Percentiles rank a stretch among this genome's conserved stretches.
Evolutionary conservation across 2,113 vertebrate genomes (phyloP).

Genomic region (Elaphurus davidianus): DNA sequence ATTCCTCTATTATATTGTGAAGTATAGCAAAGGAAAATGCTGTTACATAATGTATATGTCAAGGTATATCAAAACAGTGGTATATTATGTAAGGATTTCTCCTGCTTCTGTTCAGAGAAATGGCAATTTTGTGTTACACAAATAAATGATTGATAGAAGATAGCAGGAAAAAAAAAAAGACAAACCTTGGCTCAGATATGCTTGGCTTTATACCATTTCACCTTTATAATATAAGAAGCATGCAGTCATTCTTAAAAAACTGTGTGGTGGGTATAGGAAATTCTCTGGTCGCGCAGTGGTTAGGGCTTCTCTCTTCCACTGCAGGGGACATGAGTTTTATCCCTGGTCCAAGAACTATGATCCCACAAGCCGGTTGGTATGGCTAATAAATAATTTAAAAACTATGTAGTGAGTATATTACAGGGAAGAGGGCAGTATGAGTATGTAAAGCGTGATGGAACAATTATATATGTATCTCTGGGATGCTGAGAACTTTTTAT

Average conservation of each 20-base stretch:
- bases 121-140: conserved; percentile 37
- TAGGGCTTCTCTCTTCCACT: background rate
- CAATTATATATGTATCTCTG: background rate
- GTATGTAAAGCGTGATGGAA: background rate
- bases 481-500: background rate
- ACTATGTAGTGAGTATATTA: background rate
- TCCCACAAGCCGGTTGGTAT: background rate
- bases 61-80: conserved; percentile 40
- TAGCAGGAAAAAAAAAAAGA: background rate
- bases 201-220: background rate
- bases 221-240: background rate
- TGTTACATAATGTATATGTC: conserved; percentile 47
- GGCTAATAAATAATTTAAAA: background rate
- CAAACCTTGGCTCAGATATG: background rate
- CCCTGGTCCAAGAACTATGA: background rate
- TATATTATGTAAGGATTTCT: conserved; percentile 31
- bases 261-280: background rate
- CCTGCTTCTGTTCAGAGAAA: conserved; percentile 38
- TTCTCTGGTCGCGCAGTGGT: fast-evolving
- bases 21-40: conserved; percentile 40
- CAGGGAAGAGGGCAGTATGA: too few relatives aligned
- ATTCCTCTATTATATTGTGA: conserved; percentile 15
- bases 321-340: background rate
- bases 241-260: background rate
- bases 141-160: conserved; percentile 58